Conservation (phyloP, 2,113 vertebrate species). For the Gobius niger region DNA sequence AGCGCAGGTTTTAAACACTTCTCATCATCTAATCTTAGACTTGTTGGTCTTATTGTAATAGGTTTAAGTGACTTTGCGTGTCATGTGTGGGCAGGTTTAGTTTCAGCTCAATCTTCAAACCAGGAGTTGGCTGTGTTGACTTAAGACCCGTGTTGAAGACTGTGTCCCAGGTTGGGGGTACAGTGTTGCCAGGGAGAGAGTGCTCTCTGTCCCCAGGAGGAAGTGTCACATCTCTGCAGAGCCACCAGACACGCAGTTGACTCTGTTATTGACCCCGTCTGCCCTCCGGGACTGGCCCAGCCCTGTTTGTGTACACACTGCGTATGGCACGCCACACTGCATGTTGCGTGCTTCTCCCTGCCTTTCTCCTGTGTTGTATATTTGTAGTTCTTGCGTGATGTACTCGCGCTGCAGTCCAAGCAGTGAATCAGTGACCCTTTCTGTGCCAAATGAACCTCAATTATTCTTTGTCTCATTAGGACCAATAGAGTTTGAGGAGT, state of each 20-base stretch:
- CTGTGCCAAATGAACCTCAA: conserved; percentile 58
- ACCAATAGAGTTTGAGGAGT: conserved; percentile 96
- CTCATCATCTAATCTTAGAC: conserved; percentile 37
- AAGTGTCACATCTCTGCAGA: conserved; percentile 39
- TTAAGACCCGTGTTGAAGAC: background rate
- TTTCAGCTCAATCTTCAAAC: conserved; percentile 26
- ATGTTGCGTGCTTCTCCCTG: conserved; percentile 31
- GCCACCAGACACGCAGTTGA: conserved; percentile 69
- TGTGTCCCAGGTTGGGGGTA: background rate
- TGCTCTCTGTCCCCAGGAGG: conserved; percentile 34
- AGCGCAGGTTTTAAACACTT: conserved; percentile 53
- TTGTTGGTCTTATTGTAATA: conserved; percentile 49
- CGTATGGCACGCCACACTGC: conserved; percentile 42
- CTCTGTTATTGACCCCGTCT: conserved; percentile 65
- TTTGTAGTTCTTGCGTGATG: conserved; percentile 61
- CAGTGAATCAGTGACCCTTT: conserved; percentile 60
- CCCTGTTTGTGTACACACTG: conserved; percentile 45
- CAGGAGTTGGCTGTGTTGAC: conserved; percentile 15
- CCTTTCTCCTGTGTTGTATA: conserved; percentile 29
- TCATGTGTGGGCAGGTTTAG: conserved; percentile 24
- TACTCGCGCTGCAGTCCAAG: conserved; percentile 54
- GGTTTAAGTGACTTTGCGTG: conserved; percentile 40
- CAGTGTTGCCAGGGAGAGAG: conserved; percentile 14
- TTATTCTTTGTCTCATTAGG: conserved; percentile 73
- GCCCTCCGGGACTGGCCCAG: conserved; percentile 58